Percentiles rank a stretch among this genome's conserved stretches.
Evolutionary conservation across 2,797 vertebrate genomes (phyloP).

Genomic region (Thunnus albacares): DNA sequence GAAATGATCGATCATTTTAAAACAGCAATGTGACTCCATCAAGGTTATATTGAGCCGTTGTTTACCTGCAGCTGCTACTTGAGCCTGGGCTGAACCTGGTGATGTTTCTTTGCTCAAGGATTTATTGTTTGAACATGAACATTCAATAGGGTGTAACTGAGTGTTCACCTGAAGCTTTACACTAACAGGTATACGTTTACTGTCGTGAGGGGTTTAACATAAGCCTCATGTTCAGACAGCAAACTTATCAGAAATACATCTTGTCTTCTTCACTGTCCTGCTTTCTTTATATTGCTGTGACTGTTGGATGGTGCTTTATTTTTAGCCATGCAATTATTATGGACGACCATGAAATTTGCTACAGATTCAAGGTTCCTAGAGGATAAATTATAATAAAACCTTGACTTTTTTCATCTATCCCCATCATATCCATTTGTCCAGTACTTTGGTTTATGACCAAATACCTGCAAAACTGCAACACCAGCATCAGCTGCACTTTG

Average conservation of each 20-base stretch:
- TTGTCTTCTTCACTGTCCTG: not conserved
- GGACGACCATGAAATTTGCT: too few species aligned
- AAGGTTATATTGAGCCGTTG: conserved; percentile 63
- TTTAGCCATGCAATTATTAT: not conserved
- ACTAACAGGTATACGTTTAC: not conserved
- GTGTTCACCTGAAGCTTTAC: conserved; percentile 28
- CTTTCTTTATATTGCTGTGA: not conserved
- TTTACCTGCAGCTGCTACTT: conserved; percentile 58
- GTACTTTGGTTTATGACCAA: not conserved
- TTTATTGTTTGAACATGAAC: conserved; percentile 48
- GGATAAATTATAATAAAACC: too few species aligned
- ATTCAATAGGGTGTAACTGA: conserved; percentile 44
- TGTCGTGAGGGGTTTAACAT: not conserved
- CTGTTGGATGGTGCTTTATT: not conserved
- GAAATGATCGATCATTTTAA: conserved; percentile 54
- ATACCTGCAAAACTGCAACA: not conserved
- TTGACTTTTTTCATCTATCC: not conserved
- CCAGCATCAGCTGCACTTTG: not conserved
- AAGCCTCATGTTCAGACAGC: not conserved
- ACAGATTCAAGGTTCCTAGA: too few species aligned
- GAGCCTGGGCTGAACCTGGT: conserved; percentile 24
- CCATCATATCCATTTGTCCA: not conserved
- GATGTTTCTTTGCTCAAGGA: conserved; percentile 54
- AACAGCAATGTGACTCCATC: conserved; percentile 60
- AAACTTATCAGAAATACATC: not conserved